These are phyloP conservation scores for Lymantria monacha DNA, from an alignment of 2,888 invertebrate species.

Conservation along the genomic window DNA sequence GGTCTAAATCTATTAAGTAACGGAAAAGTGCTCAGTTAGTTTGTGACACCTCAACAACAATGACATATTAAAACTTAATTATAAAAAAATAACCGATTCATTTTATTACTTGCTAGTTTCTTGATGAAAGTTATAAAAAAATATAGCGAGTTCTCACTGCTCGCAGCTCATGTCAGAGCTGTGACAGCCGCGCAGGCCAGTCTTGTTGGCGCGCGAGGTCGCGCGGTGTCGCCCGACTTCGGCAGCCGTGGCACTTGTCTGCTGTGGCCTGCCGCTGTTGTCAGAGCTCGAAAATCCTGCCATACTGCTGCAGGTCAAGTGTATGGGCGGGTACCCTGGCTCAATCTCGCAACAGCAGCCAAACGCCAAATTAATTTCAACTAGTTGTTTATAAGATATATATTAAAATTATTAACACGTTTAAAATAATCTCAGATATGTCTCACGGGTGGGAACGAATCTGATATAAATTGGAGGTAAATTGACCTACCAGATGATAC, in stretches of 20 bases:
- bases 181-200: constrained; percentile 50
- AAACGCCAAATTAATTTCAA: no score
- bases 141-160: constrained; percentile 26
- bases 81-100: neutral
- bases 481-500: no score
- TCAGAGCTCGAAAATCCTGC: constrained; percentile 31
- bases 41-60: constrained; percentile 11
- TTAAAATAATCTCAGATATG: no score
- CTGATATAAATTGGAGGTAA: no score
- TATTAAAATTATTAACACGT: no score
- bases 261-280: constrained; percentile 44
- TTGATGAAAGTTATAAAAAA: neutral
- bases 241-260: constrained; percentile 56
- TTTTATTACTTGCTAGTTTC: neutral
- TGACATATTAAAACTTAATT: neutral
- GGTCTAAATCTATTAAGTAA: constrained; percentile 25
- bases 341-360: no score
- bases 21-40: constrained; percentile 40
- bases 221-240: constrained; percentile 35
- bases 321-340: constrained; percentile 58
- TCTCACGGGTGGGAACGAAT: no score
- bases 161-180: constrained; percentile 39
- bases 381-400: no score
- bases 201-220: constrained; percentile 51
- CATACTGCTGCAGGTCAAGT: constrained; percentile 49